phyloP scores from a whole-genome alignment of 1,140 invertebrate species.

The Pectinophora gossypiella region DNA sequence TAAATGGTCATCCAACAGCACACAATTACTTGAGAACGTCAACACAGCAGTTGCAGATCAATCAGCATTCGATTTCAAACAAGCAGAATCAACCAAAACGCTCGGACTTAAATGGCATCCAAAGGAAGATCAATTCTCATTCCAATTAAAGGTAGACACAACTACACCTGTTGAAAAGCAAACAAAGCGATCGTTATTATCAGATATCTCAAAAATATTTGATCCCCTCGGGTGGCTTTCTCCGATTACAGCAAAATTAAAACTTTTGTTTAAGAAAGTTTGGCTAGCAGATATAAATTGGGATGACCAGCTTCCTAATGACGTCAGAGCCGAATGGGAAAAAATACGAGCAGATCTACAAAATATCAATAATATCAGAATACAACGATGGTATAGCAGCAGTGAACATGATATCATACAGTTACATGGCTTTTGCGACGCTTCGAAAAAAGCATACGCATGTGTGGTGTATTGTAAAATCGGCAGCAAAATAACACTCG shows the following conservation, averaged over 20 bases:
- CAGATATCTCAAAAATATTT: not conserved
- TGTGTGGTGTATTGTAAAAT: not conserved
- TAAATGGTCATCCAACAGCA: constrained; percentile 3
- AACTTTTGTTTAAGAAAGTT: not conserved
- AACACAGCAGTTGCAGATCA: not conserved
- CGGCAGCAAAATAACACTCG: not conserved
- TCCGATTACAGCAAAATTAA: not conserved
- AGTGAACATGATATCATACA: not conserved
- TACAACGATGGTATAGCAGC: not conserved
- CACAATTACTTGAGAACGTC: not conserved
- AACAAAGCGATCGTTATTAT: not conserved
- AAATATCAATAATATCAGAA: not conserved
- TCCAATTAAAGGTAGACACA: not conserved
- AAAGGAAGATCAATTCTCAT: not conserved
- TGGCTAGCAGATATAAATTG: not conserved
- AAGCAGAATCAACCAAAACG: constrained; percentile 1
- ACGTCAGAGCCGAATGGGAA: not conserved
- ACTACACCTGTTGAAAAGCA: not conserved
- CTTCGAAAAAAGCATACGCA: not conserved
- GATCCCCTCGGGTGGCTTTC: not conserved
- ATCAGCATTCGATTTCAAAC: constrained; percentile 3
- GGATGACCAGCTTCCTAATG: not conserved
- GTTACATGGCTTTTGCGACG: not conserved
- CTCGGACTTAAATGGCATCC: not conserved
- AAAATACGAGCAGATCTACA: not conserved